Evolutionary conservation across 2,888 invertebrate genomes (phyloP), one percentile per base, ranked within the genome.

Genomic region (Mongoloraphidia duomilia): DNA sequence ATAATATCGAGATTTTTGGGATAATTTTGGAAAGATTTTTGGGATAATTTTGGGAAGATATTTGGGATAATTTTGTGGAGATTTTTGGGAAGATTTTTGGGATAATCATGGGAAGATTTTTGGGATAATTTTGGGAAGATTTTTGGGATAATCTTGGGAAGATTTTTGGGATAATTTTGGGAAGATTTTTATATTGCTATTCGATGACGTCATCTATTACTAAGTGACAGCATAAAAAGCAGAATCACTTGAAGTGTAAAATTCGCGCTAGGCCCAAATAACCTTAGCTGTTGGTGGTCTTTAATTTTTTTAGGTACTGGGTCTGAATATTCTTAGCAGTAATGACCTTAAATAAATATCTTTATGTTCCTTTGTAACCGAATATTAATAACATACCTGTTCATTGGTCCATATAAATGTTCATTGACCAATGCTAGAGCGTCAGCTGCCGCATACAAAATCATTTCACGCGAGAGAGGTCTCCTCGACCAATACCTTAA

Each of bases 391-490:
- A 56, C 61, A 56, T 60, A 77, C 78, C 72, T 75, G 46, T 74
- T 71, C 75, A 86, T 76, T 56, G 79, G 80, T 50, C 78, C 75
- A 65, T 87, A 91, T 49, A 93, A 77, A 55, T 84, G 82, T 53
- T 92, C 89, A 59, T 91, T 89, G 10, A 92, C 84, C 54, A 93
- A 73, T 50, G 88, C 84, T 14, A 89, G 71, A 17, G 91, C 90
- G 71, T 94, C 93, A 36, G 88, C 86, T 9, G 90, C 88, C 9
- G 92, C 88, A 67, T 91, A 92, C 50, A 89, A 76, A 49, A 93
- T 79, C 93, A 93, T 93, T 61, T 93, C 92, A 50, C 89, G 80
- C 33, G 87, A 83, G 38, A 94, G 67, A 3, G 94, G 94, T 46
- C 94, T 72, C 41, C 90, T 77, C 6, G 90, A 85, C 94, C 94